Percentiles rank a stretch among this genome's conserved stretches.
Evolutionary conservation across 2,888 invertebrate species (phyloP).

Genomic region (Cataglyphis livida): DNA sequence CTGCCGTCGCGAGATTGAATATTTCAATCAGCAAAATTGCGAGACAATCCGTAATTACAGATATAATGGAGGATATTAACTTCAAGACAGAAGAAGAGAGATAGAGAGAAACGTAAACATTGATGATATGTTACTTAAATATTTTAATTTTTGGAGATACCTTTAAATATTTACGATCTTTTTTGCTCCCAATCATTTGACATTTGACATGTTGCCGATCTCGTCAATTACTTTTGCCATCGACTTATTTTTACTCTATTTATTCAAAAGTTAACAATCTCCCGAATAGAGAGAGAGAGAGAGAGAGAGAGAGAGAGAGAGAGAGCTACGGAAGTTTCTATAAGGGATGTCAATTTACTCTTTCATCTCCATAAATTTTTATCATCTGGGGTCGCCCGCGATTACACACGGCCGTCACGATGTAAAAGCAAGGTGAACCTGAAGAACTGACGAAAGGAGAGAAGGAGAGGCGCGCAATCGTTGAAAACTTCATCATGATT

Average conservation of each 20-base stretch:
- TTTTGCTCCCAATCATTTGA: neutral
- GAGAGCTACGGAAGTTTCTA: neutral
- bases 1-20: slow-evolving; percentile 29
- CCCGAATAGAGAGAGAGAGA: neutral
- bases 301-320: neutral
- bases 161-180: neutral
- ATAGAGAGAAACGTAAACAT: neutral
- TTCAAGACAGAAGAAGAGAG: neutral
- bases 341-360: slow-evolving; percentile 34
- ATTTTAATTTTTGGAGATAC: neutral
- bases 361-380: slow-evolving; percentile 49
- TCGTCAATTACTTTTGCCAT: slow-evolving; percentile 8
- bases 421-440: neutral
- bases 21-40: neutral
- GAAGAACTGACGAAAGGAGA: neutral
- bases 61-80: neutral
- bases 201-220: neutral
- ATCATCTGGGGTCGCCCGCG: slow-evolving; percentile 23
- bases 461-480: slow-evolving; percentile 40
- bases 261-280: slow-evolving; percentile 24
- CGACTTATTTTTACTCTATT: neutral
- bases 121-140: neutral
- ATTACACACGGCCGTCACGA: slow-evolving; percentile 18
- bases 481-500: slow-evolving; percentile 46
- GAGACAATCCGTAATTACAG: too few relatives aligned